Evolutionary conservation across 2,113 vertebrate genomes (phyloP), one percentile per base, ranked within the genome.

Genomic region (Parotia lawesii): DNA sequence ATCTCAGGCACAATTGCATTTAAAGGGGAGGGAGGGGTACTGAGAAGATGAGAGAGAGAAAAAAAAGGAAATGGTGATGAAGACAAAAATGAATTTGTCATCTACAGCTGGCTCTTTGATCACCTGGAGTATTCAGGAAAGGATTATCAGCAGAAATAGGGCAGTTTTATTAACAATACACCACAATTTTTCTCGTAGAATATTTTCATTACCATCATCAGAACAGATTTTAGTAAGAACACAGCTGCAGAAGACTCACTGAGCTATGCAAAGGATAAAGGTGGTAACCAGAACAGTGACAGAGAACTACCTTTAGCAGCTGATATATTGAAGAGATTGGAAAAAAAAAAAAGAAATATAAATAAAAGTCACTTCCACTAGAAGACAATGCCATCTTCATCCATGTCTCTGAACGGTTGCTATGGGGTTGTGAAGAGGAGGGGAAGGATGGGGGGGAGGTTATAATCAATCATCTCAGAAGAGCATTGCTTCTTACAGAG

Each of bases 401-500:
- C 93, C 61, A 37, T 54, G 77, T 94, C 93, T 89, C 91, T 78
- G 79, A 95, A 89, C 78, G 95, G 97, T 97, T 97, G 97, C 97
- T 97, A 97, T 97, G 97, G 95, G 97, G 94, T 92, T 96, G 91
- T 89, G 93, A 87, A 94, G 91, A 96, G 91, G 74, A 94, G 70
- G 81, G 91, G 83, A 95, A 94, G 51, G 72, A 96, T 73, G 74
- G 66, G 86, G 86, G 58, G 85, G 81, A 84, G 80, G 89, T 93
- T 89, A 92, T 77, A 96, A 96, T 96, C 94, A 96, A 96, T 97
- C 95, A 96, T 96, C 95, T 95, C 91, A 93, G 96, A 96, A 96
- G 92, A 96, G 97, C 94, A 92, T 92, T 94, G 94, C 94, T 96
- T 94, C 95, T 97, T 97, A 96, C 96, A 97, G 91, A 96, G 96